Percentiles rank a stretch among this genome's conserved stretches.
Conservation (phyloP, 2,797 vertebrate genomes). For the Amblyopsis hoosieri region DNA sequence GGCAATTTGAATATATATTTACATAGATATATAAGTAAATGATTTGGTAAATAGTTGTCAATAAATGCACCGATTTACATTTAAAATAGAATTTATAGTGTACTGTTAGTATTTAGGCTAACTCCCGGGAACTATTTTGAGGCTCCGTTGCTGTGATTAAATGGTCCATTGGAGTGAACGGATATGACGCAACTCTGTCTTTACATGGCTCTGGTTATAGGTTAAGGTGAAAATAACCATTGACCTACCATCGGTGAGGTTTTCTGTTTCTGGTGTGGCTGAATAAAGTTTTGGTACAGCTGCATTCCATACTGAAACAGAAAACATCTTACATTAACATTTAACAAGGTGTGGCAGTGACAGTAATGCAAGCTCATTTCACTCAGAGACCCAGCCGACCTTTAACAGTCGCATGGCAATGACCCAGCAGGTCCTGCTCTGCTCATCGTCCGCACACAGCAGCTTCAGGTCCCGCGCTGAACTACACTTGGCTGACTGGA, state of each 20-base stretch:
- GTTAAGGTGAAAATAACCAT: constrained; percentile 1
- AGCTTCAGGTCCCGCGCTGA: constrained; percentile 92
- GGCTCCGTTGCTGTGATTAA: no score
- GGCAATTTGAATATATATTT: no score
- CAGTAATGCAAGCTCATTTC: constrained; percentile 6
- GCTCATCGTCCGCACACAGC: constrained; percentile 95
- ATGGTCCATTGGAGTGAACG: no score
- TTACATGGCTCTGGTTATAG: no score
- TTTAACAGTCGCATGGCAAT: constrained; percentile 96
- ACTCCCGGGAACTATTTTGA: no score
- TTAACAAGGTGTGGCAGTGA: no score
- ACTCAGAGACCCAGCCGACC: constrained; percentile 70
- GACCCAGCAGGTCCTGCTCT: constrained; percentile 94
- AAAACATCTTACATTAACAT: constrained; percentile 17
- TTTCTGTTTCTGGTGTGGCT: constrained; percentile 91
- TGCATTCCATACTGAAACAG: constrained; percentile 91
- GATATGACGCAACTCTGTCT: no score
- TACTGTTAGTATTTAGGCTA: no score
- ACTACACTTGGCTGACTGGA: constrained; percentile 89
- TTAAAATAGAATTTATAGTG: no score
- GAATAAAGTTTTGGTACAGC: constrained; percentile 94
- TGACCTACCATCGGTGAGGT: constrained; percentile 89
- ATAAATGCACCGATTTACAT: no score
- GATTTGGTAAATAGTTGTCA: no score
- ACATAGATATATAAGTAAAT: no score